Evolutionary conservation across 2,888 invertebrate species (phyloP).

Genomic region (Patella pellucida): DNA sequence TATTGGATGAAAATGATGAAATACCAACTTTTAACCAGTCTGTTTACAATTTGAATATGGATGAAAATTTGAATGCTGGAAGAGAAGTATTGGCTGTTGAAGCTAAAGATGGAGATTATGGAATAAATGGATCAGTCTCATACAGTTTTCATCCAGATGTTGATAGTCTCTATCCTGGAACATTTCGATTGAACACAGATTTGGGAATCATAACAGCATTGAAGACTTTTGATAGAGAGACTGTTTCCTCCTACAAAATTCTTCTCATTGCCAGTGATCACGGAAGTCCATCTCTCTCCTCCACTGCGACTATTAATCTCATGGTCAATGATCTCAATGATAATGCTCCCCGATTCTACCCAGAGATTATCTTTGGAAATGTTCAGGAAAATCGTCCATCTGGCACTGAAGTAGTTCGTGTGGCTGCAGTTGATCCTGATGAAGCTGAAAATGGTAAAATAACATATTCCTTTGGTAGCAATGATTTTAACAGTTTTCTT

Average conservation of each 20-base stretch:
- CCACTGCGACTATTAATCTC: constrained; percentile 88
- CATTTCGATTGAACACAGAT: constrained; percentile 88
- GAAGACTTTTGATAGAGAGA: constrained; percentile 82
- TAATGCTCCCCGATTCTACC: constrained; percentile 92
- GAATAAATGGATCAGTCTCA: constrained; percentile 81
- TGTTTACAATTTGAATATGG: constrained; percentile 42
- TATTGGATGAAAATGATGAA: constrained; percentile 95
- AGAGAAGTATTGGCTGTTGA: constrained; percentile 77
- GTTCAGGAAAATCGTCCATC: constrained; percentile 76
- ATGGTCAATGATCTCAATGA: constrained; percentile 90
- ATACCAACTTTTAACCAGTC: constrained; percentile 80
- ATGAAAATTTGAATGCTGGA: constrained; percentile 46
- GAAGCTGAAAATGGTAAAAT: constrained; percentile 85
- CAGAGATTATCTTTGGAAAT: constrained; percentile 85
- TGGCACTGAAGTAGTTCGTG: constrained; percentile 81
- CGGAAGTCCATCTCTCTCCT: constrained; percentile 87
- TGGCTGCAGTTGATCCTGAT: constrained; percentile 88
- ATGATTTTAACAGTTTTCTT: constrained; percentile 77
- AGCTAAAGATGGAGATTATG: constrained; percentile 88
- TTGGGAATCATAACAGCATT: constrained; percentile 89
- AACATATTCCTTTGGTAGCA: constrained; percentile 74
- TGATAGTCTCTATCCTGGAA: constrained; percentile 87
- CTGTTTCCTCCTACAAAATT: constrained; percentile 80
- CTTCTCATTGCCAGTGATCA: constrained; percentile 91
- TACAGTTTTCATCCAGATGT: constrained; percentile 82